Conservation (phyloP, 2,113 vertebrate species). For the Cyprinodon variegatus region DNA sequence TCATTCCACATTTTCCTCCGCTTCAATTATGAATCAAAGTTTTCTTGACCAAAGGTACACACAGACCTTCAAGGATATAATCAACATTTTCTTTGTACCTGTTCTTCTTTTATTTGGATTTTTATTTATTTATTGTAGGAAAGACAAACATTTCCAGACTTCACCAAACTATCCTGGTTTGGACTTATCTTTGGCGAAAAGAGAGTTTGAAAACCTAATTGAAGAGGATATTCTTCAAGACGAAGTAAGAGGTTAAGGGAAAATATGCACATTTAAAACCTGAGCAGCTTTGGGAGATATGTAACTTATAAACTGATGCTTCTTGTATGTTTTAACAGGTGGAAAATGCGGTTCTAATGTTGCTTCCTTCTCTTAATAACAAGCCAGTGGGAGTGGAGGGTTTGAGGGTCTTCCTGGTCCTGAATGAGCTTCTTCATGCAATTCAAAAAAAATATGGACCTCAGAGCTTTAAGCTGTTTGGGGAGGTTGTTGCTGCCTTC, state of each 20-base stretch:
- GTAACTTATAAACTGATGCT: not conserved
- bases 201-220: slow-evolving; percentile 61
- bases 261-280: not conserved
- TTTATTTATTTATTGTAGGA: slow-evolving; percentile 26
- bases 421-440: slow-evolving; percentile 54
- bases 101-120: not conserved
- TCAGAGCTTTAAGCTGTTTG: slow-evolving; percentile 7
- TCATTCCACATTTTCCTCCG: slow-evolving; percentile 54
- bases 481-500: slow-evolving; percentile 36
- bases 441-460: slow-evolving; percentile 1
- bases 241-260: slow-evolving; percentile 46
- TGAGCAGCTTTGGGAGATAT: not conserved
- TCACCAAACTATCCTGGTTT: slow-evolving; percentile 51
- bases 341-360: slow-evolving; percentile 7
- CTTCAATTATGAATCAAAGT: slow-evolving; percentile 61
- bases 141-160: slow-evolving; percentile 67
- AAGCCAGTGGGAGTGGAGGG: slow-evolving; percentile 46
- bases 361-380: slow-evolving; percentile 33
- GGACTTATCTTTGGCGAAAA: slow-evolving; percentile 46
- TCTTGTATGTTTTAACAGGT: slow-evolving; percentile 39
- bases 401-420: slow-evolving; percentile 61
- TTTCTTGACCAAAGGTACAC: slow-evolving; percentile 70
- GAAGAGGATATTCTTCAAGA: slow-evolving; percentile 20
- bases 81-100: not conserved
- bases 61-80: not conserved